A percentile compares a stretch with the other conserved stretches of the same genome.
Conservation (phyloP, 2,888 invertebrate genomes). For the Brenthis hecate region DNA sequence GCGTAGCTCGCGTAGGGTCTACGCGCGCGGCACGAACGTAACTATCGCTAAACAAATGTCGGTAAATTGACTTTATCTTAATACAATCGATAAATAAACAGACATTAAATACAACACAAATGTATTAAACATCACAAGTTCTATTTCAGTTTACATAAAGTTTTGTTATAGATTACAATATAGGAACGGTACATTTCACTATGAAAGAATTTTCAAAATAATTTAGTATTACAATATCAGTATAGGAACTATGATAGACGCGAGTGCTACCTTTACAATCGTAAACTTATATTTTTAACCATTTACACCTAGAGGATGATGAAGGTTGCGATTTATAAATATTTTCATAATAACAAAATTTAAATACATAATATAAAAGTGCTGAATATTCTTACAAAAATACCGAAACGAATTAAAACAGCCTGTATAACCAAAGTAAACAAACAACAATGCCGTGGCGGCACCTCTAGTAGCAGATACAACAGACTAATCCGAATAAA, state of each 20-base stretch:
- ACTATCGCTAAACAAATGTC: slow-evolving; percentile 36
- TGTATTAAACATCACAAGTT: slow-evolving; percentile 54
- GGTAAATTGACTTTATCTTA: slow-evolving; percentile 29
- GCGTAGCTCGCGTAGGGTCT: slow-evolving; percentile 71
- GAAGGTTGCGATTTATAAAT: slow-evolving; percentile 57
- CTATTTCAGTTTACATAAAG: slow-evolving; percentile 61
- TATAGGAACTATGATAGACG: slow-evolving; percentile 82
- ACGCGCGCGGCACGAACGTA: slow-evolving; percentile 51
- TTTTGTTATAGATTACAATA: slow-evolving; percentile 75
- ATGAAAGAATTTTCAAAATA: slow-evolving; percentile 81
- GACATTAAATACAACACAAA: slow-evolving; percentile 50
- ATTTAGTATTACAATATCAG: slow-evolving; percentile 78
- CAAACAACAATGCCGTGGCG: slow-evolving; percentile 78
- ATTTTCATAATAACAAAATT: slow-evolving; percentile 65
- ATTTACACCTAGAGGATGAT: slow-evolving; percentile 53
- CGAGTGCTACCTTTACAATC: slow-evolving; percentile 74
- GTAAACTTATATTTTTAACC: slow-evolving; percentile 70
- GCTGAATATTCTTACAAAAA: slow-evolving; percentile 49
- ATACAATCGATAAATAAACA: slow-evolving; percentile 45
- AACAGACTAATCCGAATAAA: slow-evolving; percentile 81
- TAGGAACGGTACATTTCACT: slow-evolving; percentile 82
- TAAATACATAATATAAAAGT: slow-evolving; percentile 55
- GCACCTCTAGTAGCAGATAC: slow-evolving; percentile 76
- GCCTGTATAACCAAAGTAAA: slow-evolving; percentile 60
- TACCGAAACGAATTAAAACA: slow-evolving; percentile 50